phyloP scores from a whole-genome alignment of 2,797 vertebrate species.

The Artibeus lituratus region DNA sequence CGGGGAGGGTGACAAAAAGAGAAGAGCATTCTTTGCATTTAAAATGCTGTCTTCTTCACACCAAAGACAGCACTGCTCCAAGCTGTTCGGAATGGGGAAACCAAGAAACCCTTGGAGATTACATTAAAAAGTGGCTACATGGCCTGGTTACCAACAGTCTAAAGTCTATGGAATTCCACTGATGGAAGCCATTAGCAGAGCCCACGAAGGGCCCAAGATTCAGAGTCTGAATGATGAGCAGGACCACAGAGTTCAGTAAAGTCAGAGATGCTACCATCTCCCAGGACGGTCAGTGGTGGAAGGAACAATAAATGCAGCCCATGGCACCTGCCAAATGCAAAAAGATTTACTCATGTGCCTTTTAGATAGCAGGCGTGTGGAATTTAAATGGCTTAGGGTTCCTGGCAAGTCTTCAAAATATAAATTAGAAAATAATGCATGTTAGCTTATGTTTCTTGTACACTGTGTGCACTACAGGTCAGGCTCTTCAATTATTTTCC shows the following conservation, averaged over 20 bases:
- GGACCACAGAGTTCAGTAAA: not conserved
- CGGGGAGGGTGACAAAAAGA: not conserved
- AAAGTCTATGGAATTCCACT: slow-evolving; percentile 43
- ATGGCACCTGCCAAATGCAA: not conserved
- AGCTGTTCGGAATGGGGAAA: not conserved
- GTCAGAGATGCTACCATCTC: not conserved
- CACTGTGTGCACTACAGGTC: not conserved
- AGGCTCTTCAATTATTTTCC: not conserved
- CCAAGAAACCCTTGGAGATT: not conserved
- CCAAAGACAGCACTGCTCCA: not conserved
- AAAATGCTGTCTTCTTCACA: not conserved
- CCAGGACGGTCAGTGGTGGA: not conserved
- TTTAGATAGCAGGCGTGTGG: not conserved
- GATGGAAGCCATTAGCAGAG: not conserved
- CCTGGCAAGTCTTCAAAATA: not conserved
- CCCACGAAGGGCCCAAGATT: not conserved
- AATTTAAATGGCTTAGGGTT: not conserved
- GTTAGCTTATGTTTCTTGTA: not conserved
- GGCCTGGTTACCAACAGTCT: slow-evolving; percentile 51
- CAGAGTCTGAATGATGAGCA: not conserved
- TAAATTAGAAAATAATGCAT: not conserved
- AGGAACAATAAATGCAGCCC: not conserved
- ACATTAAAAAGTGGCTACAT: slow-evolving; percentile 38
- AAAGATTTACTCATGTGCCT: not conserved
- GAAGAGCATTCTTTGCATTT: not conserved